These are phyloP conservation scores for Acrossocheilus wenchowensis DNA, from an alignment of 2,797 vertebrate species.

Conservation along the genomic window DNA sequence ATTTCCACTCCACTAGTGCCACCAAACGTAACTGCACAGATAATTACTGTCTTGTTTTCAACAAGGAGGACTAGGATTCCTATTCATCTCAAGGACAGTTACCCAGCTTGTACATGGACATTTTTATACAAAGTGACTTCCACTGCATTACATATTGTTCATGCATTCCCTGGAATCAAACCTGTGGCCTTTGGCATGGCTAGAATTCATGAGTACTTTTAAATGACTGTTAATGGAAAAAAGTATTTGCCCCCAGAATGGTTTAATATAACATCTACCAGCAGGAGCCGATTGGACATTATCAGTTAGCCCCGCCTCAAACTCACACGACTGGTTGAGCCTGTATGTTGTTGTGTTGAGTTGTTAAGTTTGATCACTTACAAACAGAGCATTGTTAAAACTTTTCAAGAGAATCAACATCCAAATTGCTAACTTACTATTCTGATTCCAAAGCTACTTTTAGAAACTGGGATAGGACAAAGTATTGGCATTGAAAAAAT, in stretches of 20 bases:
- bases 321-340: neutral
- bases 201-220: neutral
- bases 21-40: neutral
- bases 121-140: neutral
- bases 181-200: neutral
- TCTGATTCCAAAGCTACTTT: neutral
- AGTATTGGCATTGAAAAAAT: neutral
- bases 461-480: neutral
- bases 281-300: neutral
- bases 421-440: neutral
- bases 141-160: neutral
- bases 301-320: neutral
- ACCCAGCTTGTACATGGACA: neutral
- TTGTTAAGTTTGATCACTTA: neutral
- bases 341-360: neutral
- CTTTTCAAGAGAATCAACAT: neutral
- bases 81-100: neutral
- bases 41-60: neutral
- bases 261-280: neutral
- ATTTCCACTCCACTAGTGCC: neutral
- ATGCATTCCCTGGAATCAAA: neutral
- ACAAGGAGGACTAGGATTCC: neutral
- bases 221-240: neutral
- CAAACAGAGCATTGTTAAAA: neutral
- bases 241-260: neutral